A percentile compares a stretch with the other conserved stretches of the same genome.
Evolutionary conservation across 2,113 vertebrate genomes (phyloP).

Genomic region (Triplophysa siluroides): DNA sequence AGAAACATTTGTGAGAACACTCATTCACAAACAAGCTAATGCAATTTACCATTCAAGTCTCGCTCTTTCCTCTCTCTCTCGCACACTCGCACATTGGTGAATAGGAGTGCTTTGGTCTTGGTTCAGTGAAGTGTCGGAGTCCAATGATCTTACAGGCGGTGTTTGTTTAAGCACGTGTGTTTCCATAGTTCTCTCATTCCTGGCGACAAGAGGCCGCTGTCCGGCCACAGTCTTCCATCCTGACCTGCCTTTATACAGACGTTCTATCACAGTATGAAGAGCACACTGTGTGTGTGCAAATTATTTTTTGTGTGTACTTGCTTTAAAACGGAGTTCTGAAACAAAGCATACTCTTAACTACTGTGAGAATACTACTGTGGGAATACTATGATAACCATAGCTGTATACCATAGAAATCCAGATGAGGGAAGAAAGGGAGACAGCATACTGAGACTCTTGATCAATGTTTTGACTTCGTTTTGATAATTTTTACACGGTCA

Average conservation of each 20-base stretch:
- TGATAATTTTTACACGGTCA: background rate
- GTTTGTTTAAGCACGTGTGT: conserved; percentile 56
- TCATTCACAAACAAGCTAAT: conserved; percentile 14
- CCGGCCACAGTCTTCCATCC: background rate
- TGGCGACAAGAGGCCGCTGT: conserved; percentile 26
- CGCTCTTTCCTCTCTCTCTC: conserved; percentile 7
- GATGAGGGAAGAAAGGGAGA: conserved; percentile 8
- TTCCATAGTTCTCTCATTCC: conserved; percentile 50
- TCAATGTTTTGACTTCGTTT: background rate
- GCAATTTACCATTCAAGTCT: conserved; percentile 37
- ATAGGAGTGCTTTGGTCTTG: conserved; percentile 29
- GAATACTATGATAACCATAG: too few species aligned
- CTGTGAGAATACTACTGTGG: too few species aligned
- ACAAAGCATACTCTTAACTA: too few species aligned
- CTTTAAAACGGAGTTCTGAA: background rate
- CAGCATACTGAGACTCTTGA: background rate
- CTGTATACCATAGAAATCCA: background rate
- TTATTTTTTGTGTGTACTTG: background rate
- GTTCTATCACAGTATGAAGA: background rate
- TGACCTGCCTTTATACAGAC: background rate
- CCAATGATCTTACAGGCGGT: conserved; percentile 39
- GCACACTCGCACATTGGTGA: conserved; percentile 13
- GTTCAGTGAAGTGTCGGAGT: conserved; percentile 52
- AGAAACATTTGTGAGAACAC: background rate
- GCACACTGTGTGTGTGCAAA: too few species aligned